Conservation (phyloP, 2,888 invertebrate genomes). For the Enchytraeus crypticus region DNA sequence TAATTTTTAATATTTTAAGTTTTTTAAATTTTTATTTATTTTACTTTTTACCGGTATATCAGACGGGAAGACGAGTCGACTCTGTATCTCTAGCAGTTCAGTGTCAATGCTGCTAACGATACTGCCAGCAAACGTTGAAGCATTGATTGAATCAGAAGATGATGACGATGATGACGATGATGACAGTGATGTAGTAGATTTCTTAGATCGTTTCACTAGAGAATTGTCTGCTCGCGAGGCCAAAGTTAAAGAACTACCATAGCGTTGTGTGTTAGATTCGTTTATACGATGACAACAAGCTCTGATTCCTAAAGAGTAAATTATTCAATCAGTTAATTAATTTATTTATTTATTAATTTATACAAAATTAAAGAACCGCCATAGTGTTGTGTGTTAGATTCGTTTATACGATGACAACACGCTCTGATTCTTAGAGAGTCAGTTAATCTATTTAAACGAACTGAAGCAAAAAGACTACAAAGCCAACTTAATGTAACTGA, state of each 20-base stretch:
- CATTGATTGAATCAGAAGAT: neutral
- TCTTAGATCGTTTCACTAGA: neutral
- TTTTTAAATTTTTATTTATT: no score
- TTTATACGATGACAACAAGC: conserved; percentile 18
- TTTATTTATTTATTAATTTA: no score
- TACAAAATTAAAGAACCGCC: conserved; percentile 12
- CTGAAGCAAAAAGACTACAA: no score
- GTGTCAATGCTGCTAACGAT: conserved; percentile 29
- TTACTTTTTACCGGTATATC: conserved; percentile 38
- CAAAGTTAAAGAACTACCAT: conserved; percentile 12
- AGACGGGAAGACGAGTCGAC: conserved; percentile 37
- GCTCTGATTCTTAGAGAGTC: conserved; percentile 8
- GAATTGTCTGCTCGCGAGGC: neutral
- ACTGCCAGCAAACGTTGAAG: conserved; percentile 3
- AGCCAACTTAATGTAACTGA: no score
- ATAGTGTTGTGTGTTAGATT: conserved; percentile 5
- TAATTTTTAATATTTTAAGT: no score
- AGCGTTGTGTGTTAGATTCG: conserved; percentile 7
- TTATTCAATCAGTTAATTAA: no score
- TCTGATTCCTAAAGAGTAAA: conserved; percentile 9
- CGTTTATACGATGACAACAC: conserved; percentile 19
- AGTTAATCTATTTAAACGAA: no score
- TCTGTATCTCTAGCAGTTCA: conserved; percentile 40
- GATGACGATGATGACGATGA: neutral
- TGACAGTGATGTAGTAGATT: neutral